Percentiles rank a stretch among this genome's conserved stretches.
These are phyloP conservation scores for Ochropleura plecta DNA, from an alignment of 2,888 invertebrate genomes.

Conservation along the genomic window DNA sequence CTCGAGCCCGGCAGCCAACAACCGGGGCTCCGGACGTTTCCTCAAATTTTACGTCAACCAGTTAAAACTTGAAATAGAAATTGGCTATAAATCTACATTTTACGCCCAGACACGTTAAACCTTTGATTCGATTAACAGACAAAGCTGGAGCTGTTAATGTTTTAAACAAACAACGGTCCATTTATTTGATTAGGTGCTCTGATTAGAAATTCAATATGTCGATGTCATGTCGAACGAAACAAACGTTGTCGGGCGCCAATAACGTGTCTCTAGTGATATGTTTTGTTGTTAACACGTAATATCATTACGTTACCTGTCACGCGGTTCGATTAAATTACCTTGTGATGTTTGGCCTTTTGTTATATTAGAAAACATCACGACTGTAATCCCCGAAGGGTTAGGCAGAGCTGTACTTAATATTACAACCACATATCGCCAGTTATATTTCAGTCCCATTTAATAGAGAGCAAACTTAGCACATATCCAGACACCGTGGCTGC, in stretches of 20 bases:
- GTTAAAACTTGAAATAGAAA: conserved; percentile 49
- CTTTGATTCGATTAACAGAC: conserved; percentile 38
- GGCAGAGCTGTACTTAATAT: too few relatives aligned
- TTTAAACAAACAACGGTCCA: conserved; percentile 46
- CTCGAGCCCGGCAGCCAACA: conserved; percentile 5
- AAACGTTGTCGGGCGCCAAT: conserved; percentile 24
- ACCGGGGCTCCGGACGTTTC: background rate
- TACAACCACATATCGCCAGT: too few relatives aligned
- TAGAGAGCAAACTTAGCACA: too few relatives aligned
- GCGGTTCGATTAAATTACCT: background rate
- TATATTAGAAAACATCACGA: too few relatives aligned
- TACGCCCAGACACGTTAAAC: conserved; percentile 40
- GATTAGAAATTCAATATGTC: conserved; percentile 49
- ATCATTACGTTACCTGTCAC: background rate
- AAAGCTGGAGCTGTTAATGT: conserved; percentile 40
- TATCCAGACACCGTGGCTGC: too few relatives aligned
- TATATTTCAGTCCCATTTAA: too few relatives aligned
- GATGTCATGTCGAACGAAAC: conserved; percentile 26
- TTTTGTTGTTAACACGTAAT: conserved; percentile 21
- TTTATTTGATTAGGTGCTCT: conserved; percentile 50
- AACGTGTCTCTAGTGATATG: conserved; percentile 26
- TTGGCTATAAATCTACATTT: conserved; percentile 55
- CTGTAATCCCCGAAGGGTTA: too few relatives aligned
- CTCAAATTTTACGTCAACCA: conserved; percentile 31
- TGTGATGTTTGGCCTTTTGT: background rate